A percentile compares a stretch with the other conserved stretches of the same genome.
Evolutionary conservation across 2,797 vertebrate species (phyloP).

Genomic region (Simalia tracyae): DNA sequence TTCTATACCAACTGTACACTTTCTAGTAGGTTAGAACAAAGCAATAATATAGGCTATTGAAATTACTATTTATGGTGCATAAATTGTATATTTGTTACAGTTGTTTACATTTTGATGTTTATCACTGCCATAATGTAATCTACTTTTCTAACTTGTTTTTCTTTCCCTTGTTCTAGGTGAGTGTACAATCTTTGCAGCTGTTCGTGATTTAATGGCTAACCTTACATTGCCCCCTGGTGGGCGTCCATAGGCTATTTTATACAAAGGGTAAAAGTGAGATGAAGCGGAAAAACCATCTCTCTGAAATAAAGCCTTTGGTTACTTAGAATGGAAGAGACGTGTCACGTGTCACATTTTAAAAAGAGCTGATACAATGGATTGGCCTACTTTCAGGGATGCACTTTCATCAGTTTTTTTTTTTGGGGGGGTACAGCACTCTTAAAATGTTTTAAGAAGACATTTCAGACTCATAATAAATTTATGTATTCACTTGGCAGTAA

Average conservation of each 20-base stretch:
- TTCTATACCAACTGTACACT: neutral
- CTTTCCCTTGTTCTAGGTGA: slow-evolving; percentile 85
- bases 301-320: slow-evolving; percentile 75
- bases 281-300: slow-evolving; percentile 66
- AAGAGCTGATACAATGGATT: slow-evolving; percentile 81
- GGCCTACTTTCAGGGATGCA: slow-evolving; percentile 89
- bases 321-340: slow-evolving; percentile 69
- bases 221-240: slow-evolving; percentile 90
- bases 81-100: neutral
- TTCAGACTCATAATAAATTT: slow-evolving; percentile 73
- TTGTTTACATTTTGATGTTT: slow-evolving; percentile 13
- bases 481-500: slow-evolving; percentile 76
- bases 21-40: neutral
- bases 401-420: slow-evolving; percentile 84
- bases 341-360: slow-evolving; percentile 68
- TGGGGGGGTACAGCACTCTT: slow-evolving; percentile 91
- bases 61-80: neutral
- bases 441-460: slow-evolving; percentile 88
- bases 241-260: slow-evolving; percentile 86
- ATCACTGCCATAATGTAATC: neutral
- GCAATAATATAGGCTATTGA: neutral
- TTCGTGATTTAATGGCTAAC: slow-evolving; percentile 98
- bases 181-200: slow-evolving; percentile 98
- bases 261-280: slow-evolving; percentile 76
- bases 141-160: slow-evolving; percentile 72